These are phyloP conservation scores for human (Homo sapiens) DNA, from an alignment of 2,113 vertebrate genomes.

Conservation along the genomic window GRCh38 chr20:3315001-3315500, in stretches of 20 bases:
- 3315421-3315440: not conserved
- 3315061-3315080: constrained; percentile 88
- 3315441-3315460: not conserved
- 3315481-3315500: not conserved
- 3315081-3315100: constrained; percentile 86
- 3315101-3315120: constrained; percentile 90
- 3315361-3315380: not conserved
- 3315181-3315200: constrained; percentile 12
- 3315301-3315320: constrained; percentile 19
- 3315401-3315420: not conserved
- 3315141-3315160: constrained; percentile 6
- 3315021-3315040: constrained; percentile 89
- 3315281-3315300: not conserved
- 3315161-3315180: not conserved
- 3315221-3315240: constrained; percentile 31
- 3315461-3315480: not conserved
- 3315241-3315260: not conserved
- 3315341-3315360: not conserved
- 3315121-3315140: constrained; percentile 72
- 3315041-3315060: constrained; percentile 87
- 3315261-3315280: not conserved
- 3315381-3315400: not conserved
- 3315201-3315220: not conserved
- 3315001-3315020: not conserved
- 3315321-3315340: not conserved